A percentile compares a stretch with the other conserved stretches of the same genome.
Conservation (phyloP, 2,888 invertebrate species). For the Drosophila silvestris region DNA sequence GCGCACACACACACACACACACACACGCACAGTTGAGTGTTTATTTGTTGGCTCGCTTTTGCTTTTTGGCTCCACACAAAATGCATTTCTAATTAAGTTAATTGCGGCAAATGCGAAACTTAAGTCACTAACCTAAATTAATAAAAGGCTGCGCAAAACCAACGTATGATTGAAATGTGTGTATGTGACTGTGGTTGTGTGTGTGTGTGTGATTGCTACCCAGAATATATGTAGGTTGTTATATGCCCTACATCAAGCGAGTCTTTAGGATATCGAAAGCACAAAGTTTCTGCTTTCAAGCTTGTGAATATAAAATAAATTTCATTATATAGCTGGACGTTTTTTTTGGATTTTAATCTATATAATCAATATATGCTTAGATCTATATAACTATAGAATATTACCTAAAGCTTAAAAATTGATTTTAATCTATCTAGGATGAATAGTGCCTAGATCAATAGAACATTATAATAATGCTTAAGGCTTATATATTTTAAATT, state of each 20-base stretch:
- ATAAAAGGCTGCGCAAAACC: conserved; percentile 60
- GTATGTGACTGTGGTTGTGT: conserved; percentile 10
- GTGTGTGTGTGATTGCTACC: conserved; percentile 19
- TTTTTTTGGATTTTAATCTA: neutral
- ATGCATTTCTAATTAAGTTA: conserved; percentile 83
- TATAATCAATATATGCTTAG: neutral
- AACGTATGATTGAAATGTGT: conserved; percentile 20
- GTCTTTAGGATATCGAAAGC: neutral
- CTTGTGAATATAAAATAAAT: neutral
- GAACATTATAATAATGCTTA: neutral
- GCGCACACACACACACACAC: neutral
- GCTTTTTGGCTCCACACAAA: conserved; percentile 54
- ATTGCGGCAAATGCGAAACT: conserved; percentile 81
- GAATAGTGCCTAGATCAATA: neutral
- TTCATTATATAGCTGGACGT: neutral
- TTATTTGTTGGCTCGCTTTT: conserved; percentile 34
- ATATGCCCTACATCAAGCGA: conserved; percentile 24
- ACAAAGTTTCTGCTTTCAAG: neutral
- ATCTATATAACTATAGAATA: neutral
- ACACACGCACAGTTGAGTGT: conserved; percentile 27
- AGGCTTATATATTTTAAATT: neutral
- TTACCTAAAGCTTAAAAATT: neutral
- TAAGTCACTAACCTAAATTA: conserved; percentile 81
- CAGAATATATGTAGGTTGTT: conserved; percentile 23
- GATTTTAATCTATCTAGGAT: neutral